Percentiles rank a stretch among this genome's conserved stretches.
Conservation (phyloP, 2,113 vertebrate genomes). For the Notarius quadriscutis region DNA sequence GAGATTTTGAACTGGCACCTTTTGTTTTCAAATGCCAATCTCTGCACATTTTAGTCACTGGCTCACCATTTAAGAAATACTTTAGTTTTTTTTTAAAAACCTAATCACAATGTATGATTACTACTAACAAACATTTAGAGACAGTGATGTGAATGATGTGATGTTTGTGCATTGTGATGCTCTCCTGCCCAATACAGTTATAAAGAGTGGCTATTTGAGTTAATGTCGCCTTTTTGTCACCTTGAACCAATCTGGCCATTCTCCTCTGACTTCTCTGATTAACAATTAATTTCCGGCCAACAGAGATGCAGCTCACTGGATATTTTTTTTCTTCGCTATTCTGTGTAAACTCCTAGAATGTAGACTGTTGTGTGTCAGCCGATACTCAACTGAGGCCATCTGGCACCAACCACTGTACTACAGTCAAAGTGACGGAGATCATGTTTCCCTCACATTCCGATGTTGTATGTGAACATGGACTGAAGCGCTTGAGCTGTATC, state of each 20-base stretch:
- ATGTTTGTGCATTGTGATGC: no score
- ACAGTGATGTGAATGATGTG: neutral
- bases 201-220: neutral
- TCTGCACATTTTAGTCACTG: neutral
- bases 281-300: no score
- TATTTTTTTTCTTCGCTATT: no score
- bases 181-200: neutral
- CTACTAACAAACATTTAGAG: neutral
- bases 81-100: no score
- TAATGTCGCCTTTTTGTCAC: neutral
- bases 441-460: neutral
- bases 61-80: neutral
- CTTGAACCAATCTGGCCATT: no score
- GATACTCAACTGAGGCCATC: neutral
- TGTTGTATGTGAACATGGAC: neutral
- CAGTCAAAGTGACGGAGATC: neutral
- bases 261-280: no score
- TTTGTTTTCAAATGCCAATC: neutral
- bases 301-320: no score
- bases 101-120: neutral
- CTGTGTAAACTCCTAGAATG: no score
- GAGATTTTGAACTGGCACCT: neutral
- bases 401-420: neutral
- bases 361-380: no score
- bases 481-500: no score